A percentile compares a stretch with the other conserved stretches of the same genome.
Evolutionary conservation across 2,888 invertebrate genomes (phyloP).

Genomic region (Deilephila elpenor): DNA sequence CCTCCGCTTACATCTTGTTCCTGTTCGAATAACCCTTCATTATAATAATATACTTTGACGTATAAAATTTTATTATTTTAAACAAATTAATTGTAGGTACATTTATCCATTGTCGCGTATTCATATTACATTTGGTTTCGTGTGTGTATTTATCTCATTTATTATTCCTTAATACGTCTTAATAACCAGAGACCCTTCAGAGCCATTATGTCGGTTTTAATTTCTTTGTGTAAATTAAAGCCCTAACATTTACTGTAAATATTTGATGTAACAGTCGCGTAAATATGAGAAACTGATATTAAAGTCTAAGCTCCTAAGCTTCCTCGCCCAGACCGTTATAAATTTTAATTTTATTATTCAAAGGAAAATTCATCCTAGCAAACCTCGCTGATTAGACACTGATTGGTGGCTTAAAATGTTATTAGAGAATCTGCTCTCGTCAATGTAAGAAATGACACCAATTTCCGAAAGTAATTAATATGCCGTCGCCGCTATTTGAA

Average conservation of each 20-base stretch:
- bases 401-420: slow-evolving; percentile 69
- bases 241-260: no score
- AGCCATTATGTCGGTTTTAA: background rate
- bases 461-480: slow-evolving; percentile 51
- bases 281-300: background rate
- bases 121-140: background rate
- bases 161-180: background rate
- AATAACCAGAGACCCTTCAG: background rate
- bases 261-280: no score
- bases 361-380: slow-evolving; percentile 48
- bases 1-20: slow-evolving; percentile 66
- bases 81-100: background rate
- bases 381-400: slow-evolving; percentile 54
- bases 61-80: background rate
- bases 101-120: no score
- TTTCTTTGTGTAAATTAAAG: background rate
- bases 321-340: background rate
- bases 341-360: slow-evolving; percentile 42
- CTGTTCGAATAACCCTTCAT: slow-evolving; percentile 45
- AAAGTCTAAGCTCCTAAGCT: background rate
- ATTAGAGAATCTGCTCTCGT: slow-evolving; percentile 51
- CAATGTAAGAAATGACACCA: slow-evolving; percentile 41
- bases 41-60: background rate
- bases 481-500: slow-evolving; percentile 44
- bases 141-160: background rate